A percentile compares a stretch with the other conserved stretches of the same genome.
Evolutionary conservation across 2,113 vertebrate genomes (phyloP).

Genomic region (Emydocephalus ijimae): DNA sequence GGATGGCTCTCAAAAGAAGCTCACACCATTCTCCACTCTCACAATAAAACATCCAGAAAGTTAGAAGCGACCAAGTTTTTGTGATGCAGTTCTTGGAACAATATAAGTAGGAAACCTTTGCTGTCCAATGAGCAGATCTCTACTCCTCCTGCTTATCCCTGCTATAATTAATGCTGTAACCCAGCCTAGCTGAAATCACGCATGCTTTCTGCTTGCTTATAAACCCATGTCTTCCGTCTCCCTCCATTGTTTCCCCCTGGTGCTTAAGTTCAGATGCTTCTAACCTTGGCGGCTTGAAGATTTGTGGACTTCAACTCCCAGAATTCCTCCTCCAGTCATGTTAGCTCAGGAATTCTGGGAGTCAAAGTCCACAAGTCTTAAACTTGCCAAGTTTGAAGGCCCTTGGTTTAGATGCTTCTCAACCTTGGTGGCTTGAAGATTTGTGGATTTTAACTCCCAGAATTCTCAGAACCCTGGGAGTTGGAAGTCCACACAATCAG

Average conservation of each 20-base stretch:
- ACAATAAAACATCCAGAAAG: background rate
- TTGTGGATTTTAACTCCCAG: background rate
- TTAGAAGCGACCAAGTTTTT: background rate
- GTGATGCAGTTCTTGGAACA: background rate
- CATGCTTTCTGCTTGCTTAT: background rate
- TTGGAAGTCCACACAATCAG: background rate
- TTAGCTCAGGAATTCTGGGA: background rate
- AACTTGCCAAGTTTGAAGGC: too few relatives aligned
- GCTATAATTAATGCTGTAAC: background rate
- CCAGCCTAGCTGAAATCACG: background rate
- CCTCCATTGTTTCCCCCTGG: background rate
- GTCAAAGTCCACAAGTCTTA: background rate
- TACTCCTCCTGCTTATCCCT: background rate
- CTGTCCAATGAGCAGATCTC: background rate
- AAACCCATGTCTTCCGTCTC: background rate
- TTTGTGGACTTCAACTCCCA: background rate
- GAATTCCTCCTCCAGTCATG: background rate
- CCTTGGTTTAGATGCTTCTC: background rate
- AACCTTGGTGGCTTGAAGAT: background rate
- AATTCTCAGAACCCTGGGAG: background rate
- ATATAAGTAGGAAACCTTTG: background rate
- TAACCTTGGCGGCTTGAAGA: background rate
- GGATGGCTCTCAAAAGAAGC: background rate
- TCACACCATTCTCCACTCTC: background rate
- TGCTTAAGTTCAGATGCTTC: background rate